Evolutionary conservation across 2,888 invertebrate species (phyloP), one percentile per base, ranked within the genome.

Genomic region (Eucera pruinosa): DNA sequence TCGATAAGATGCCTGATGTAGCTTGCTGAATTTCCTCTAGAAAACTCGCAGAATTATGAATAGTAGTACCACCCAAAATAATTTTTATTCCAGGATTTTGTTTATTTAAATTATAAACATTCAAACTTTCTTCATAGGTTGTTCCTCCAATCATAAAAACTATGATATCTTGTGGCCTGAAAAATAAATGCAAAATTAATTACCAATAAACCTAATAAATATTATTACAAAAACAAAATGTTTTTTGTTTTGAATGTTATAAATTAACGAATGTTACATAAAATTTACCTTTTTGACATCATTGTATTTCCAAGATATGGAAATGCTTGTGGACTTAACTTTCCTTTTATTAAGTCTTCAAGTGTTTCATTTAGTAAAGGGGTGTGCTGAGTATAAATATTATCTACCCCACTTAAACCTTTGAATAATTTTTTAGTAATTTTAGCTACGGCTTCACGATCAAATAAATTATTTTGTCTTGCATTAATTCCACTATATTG

Each of bases 301-400:
- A 86, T 76, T 82, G 89, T 89, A 62, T 93, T 93, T 48, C 97
- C 97, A 20, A 98, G 93, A 80, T 96, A 96, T 0, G 98, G 99
- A 93, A 97, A 99, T 4, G 95, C 93, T 75, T 96, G 95, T 87
- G 98, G 97, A 70, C 96, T 95, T n/a, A 99, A 94, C 88, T 96
- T 96, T 1, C 98, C 98, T 91, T 97, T 98, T 41, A 97, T 94
- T 0, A 98, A 93, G 90, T 98, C 97, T 87, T 99, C 99, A 0
- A 99, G 91, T 0, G 97, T 96, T 90, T 98, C 97, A 86, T 96
- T 96, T 6, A 99, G 93, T 27, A 98, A 93, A 0, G 99, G 99
- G n/a, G 96, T 96, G 93, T 99, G 99, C 90, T 99, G 99, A 0
- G 99, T 99, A 93, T 98, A 99, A 78, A 99, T 97, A 93, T 99